A percentile compares a stretch with the other conserved stretches of the same genome.
Conservation (phyloP, 1,140 invertebrate genomes). For the Drosophila ohnishii region DNA sequence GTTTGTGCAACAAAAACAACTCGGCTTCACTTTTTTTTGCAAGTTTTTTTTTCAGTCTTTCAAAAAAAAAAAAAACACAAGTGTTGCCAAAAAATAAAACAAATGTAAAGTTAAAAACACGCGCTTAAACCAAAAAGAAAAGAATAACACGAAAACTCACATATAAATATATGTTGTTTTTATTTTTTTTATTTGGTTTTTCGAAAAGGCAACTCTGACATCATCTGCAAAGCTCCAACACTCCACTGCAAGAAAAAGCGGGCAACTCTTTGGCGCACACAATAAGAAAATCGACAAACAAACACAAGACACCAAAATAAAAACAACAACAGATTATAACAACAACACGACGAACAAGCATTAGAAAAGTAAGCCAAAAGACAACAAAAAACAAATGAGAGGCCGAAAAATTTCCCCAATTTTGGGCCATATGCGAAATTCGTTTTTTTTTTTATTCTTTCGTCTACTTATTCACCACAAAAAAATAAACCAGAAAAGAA, state of each 20-base stretch:
- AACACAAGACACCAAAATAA: constrained; percentile 14
- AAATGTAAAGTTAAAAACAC: constrained; percentile 21
- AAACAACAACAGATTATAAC: constrained; percentile 10
- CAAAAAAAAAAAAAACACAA: constrained; percentile 11
- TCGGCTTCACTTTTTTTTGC: constrained; percentile 7
- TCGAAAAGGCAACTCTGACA: constrained; percentile 65
- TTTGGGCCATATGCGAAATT: constrained; percentile 52
- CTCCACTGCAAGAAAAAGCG: constrained; percentile 46
- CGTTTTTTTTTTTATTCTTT: constrained; percentile 35
- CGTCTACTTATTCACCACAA: constrained; percentile 61
- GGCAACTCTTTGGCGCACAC: constrained; percentile 13
- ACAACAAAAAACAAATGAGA: constrained; percentile 44
- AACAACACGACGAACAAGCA: constrained; percentile 22
- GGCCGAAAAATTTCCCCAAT: constrained; percentile 40
- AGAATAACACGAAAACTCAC: constrained; percentile 25
- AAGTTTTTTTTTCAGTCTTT: constrained; percentile 26
- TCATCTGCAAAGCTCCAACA: constrained; percentile 64
- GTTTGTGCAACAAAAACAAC: constrained; percentile 23
- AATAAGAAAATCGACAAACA: constrained; percentile 7
- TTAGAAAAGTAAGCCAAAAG: constrained; percentile 42
- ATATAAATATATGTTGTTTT: constrained; percentile 5
- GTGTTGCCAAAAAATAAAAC: constrained; percentile 23
- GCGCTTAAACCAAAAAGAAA: constrained; percentile 10
- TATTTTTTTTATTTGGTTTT: constrained; percentile 39
- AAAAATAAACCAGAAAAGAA: constrained; percentile 42